Base-by-base conservation (phyloP, 2,113 vertebrate genomes). In the Anthoscopus minutus region DNA sequence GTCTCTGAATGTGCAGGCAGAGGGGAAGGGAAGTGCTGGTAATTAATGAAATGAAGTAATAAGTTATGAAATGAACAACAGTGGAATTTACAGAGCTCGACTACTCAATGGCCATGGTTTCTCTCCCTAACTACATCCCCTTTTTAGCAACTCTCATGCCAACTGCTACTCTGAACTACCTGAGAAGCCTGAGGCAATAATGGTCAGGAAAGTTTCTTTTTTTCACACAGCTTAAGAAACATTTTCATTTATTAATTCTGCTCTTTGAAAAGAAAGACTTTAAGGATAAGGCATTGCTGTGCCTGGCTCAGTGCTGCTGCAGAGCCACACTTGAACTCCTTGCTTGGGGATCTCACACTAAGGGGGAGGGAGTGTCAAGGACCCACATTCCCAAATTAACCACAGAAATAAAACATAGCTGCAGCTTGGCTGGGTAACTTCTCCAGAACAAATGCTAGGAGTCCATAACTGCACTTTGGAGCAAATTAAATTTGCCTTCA, bases 41-140 rank as follows among this genome's bases (percentile, higher is more conserved):
- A 83, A 86, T 88, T 86, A 92, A 94, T 37, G 54, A 62, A 65
- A 91, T 48, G 30, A 82, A 76, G 35, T 58, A 50, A 28, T 47
- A 48, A 88, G 24, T 13, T 60, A 74, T 27, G 45, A 93, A 82
- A 72, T 24, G 61, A 82, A 28, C 67, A 82, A 51, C 28, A 60
- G 38, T 10, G 27, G 62, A 54, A 70, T 60, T 73, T 66, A 58
- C 40, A 77, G 64, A 77, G 79, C 40, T 51, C 13, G 1, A 42
- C 45, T 35, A 56, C 18, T 51, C 64, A 44, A 33, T 0, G 5
- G 40, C 33, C 27, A 22, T 2, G 19, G 38, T n/a, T 83, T 33
- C 48, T 50, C 58, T 20, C 47, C 18, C 33, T 50, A 42, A 30
- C 30, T 27, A 18, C 22, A 50, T 2, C 11, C 13, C 10, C 12